These are phyloP conservation scores for Hylaeus anthracinus DNA, from an alignment of 1,140 invertebrate genomes.

Conservation along the genomic window DNA sequence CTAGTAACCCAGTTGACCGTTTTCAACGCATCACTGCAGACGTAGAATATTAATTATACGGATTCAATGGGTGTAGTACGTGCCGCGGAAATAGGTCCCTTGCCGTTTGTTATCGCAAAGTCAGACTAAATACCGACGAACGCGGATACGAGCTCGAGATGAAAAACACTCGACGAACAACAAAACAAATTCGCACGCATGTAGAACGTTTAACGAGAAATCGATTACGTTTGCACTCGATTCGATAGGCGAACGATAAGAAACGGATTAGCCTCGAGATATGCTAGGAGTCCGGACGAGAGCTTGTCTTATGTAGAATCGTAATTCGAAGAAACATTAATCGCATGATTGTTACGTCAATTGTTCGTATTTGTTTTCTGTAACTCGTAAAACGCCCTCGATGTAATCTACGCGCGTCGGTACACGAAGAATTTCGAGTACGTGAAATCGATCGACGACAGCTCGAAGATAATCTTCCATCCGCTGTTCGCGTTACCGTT, in stretches of 20 bases:
- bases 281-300: neutral
- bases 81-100: conserved; percentile 9
- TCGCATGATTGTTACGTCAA: conserved; percentile 17
- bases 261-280: neutral
- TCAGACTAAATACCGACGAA: neutral
- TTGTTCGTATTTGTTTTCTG: neutral
- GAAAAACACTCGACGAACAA: no score
- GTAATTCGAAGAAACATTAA: conserved; percentile 25
- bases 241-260: neutral
- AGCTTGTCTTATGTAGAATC: neutral
- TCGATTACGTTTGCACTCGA: no score
- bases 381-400: no score
- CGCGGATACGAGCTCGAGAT: no score
- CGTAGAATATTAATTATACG: conserved; percentile 37
- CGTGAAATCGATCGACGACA: no score
- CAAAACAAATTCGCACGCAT: no score
- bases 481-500: no score
- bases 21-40: conserved; percentile 22
- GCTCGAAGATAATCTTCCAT: no score
- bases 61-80: neutral
- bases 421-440: neutral
- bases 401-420: no score
- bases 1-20: conserved; percentile 33
- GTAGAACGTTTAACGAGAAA: no score
- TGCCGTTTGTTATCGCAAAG: neutral